Conservation (phyloP, 23 tunicate species). For the Trididemnum miniatum region DNA sequence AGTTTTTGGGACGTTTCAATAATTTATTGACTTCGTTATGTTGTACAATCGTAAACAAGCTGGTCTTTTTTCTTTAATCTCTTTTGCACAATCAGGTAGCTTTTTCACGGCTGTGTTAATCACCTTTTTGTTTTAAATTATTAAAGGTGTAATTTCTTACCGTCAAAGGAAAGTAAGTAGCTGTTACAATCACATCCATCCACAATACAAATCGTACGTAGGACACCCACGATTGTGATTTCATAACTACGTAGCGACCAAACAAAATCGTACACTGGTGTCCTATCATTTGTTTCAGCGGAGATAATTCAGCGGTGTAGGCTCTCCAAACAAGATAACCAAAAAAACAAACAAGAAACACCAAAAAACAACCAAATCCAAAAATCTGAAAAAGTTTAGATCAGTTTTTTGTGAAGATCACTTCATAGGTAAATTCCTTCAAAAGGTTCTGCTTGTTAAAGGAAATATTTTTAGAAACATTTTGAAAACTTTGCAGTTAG, state of each 20-base stretch:
- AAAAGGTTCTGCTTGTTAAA: too few relatives aligned
- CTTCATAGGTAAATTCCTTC: too few relatives aligned
- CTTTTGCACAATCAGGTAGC: too few relatives aligned
- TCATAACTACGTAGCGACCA: slow-evolving; percentile 8
- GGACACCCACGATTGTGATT: slow-evolving; percentile 17
- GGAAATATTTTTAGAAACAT: too few relatives aligned
- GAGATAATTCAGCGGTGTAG: neutral
- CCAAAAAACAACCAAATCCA: neutral
- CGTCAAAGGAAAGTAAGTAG: slow-evolving; percentile 18
- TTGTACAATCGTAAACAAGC: too few relatives aligned
- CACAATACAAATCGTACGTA: slow-evolving; percentile 13
- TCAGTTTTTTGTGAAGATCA: too few relatives aligned
- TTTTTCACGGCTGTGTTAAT: too few relatives aligned
- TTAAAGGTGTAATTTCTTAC: slow-evolving; percentile 3
- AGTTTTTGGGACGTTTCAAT: too few relatives aligned
- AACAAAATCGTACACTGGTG: slow-evolving; percentile 10
- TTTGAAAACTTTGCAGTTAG: too few relatives aligned
- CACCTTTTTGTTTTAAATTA: too few relatives aligned
- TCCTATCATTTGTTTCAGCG: slow-evolving; percentile 1
- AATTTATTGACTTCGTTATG: too few relatives aligned
- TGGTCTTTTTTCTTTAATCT: too few relatives aligned
- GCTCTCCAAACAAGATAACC: neutral
- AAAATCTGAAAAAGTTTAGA: slow-evolving; percentile 7
- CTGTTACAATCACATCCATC: neutral
- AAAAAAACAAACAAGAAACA: neutral